Conservation (phyloP, 2,113 vertebrate species). For the Nibea albiflora region DNA sequence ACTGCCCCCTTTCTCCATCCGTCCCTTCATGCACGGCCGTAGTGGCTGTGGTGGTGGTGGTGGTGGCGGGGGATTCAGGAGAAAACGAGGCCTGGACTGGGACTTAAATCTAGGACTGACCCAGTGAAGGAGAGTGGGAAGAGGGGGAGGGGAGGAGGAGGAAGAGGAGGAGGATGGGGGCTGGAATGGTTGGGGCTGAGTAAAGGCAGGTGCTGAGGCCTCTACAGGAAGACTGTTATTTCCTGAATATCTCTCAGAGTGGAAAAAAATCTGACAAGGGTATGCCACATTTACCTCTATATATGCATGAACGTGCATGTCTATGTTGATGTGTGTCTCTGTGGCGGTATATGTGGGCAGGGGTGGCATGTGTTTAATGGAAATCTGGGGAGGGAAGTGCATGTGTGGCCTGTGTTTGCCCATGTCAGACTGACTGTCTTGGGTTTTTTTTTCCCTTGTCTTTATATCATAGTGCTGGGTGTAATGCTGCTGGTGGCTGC, state of each 20-base stretch:
- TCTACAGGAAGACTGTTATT: constrained; percentile 70
- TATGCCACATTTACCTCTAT: constrained; percentile 76
- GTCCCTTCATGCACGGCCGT: constrained; percentile 64
- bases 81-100: constrained; percentile 72
- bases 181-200: constrained; percentile 67
- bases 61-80: constrained; percentile 59
- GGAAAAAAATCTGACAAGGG: constrained; percentile 73
- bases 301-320: constrained; percentile 73
- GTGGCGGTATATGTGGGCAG: constrained; percentile 32
- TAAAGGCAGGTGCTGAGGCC: constrained; percentile 79
- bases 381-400: constrained; percentile 20
- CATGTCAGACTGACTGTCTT: constrained; percentile 35
- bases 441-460: constrained; percentile 38
- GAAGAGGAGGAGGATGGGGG: constrained; percentile 57
- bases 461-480: constrained; percentile 36
- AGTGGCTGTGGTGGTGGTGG: constrained; percentile 45
- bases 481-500: constrained; percentile 37
- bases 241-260: constrained; percentile 65
- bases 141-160: constrained; percentile 40
- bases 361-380: constrained; percentile 44
- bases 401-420: constrained; percentile 22
- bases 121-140: constrained; percentile 68
- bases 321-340: constrained; percentile 53
- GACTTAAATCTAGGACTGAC: constrained; percentile 74
- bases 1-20: constrained; percentile 78